phyloP scores from a whole-genome alignment of 2,888 invertebrate genomes.

The Aradus depressus region DNA sequence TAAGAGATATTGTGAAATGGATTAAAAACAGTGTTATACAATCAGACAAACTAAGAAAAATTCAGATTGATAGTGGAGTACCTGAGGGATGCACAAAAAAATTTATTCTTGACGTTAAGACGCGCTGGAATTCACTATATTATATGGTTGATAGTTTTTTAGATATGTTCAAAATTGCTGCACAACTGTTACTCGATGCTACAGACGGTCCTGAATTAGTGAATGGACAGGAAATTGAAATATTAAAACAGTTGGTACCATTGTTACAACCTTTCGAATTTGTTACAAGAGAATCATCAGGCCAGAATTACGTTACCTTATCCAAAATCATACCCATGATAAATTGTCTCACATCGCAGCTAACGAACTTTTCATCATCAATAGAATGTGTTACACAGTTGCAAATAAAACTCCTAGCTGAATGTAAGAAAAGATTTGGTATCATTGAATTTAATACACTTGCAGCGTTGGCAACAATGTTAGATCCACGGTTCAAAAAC shows the following conservation, averaged over 20 bases:
- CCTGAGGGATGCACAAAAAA: constrained; percentile 11
- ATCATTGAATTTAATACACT: too few species aligned
- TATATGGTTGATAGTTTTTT: constrained; percentile 1
- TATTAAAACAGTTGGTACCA: background rate
- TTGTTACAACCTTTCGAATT: constrained; percentile 11
- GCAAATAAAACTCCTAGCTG: too few species aligned
- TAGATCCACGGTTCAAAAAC: too few species aligned
- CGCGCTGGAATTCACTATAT: constrained; percentile 10
- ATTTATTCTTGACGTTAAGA: constrained; percentile 13
- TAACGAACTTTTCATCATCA: too few species aligned
- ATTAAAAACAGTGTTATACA: constrained; percentile 12
- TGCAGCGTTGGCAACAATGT: too few species aligned
- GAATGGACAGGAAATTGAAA: background rate
- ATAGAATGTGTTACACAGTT: too few species aligned
- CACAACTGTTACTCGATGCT: constrained; percentile 11
- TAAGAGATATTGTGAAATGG: constrained; percentile 15
- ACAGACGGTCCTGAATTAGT: constrained; percentile 9
- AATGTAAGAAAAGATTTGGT: too few species aligned
- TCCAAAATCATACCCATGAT: constrained; percentile 6
- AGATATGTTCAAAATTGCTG: background rate
- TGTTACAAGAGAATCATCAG: constrained; percentile 1
- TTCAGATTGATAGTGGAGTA: constrained; percentile 1
- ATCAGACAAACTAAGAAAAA: constrained; percentile 9
- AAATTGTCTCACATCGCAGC: too few species aligned
- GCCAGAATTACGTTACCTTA: constrained; percentile 2